Conservation (phyloP, 2,113 vertebrate genomes). For the Colistium nudipinnis region DNA sequence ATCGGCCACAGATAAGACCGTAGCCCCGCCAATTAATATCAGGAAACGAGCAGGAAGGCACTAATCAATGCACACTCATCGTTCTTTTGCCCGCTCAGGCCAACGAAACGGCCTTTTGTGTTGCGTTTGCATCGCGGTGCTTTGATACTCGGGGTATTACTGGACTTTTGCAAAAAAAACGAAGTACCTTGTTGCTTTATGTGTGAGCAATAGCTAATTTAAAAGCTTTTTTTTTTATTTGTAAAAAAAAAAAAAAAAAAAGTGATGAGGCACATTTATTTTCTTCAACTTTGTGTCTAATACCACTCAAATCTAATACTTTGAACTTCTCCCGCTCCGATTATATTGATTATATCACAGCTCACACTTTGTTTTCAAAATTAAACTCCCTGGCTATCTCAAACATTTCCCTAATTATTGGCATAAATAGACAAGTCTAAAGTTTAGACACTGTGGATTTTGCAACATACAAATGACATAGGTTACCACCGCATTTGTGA, state of each 20-base stretch:
- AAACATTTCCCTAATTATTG: background rate
- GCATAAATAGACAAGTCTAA: background rate
- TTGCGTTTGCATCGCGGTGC: background rate
- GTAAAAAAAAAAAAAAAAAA: no score
- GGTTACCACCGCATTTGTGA: conserved; percentile 9
- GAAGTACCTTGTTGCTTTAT: background rate
- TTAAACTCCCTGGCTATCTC: no score
- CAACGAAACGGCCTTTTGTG: conserved; percentile 6
- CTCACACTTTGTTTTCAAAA: background rate
- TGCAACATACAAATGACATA: conserved; percentile 14
- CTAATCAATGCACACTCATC: conserved; percentile 71
- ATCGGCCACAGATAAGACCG: conserved; percentile 63
- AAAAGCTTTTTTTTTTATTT: no score
- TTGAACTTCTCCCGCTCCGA: background rate
- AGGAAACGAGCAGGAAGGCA: conserved; percentile 68
- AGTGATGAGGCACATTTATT: background rate
- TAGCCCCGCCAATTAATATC: conserved; percentile 58
- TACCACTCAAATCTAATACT: no score
- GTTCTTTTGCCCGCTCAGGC: conserved; percentile 30
- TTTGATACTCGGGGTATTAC: no score
- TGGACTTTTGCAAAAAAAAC: background rate
- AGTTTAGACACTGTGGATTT: conserved; percentile 2
- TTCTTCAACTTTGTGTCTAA: background rate
- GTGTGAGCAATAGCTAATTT: no score
- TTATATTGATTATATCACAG: background rate